Conservation (phyloP, 1,140 invertebrate species). For the Tetraneura akinire region DNA sequence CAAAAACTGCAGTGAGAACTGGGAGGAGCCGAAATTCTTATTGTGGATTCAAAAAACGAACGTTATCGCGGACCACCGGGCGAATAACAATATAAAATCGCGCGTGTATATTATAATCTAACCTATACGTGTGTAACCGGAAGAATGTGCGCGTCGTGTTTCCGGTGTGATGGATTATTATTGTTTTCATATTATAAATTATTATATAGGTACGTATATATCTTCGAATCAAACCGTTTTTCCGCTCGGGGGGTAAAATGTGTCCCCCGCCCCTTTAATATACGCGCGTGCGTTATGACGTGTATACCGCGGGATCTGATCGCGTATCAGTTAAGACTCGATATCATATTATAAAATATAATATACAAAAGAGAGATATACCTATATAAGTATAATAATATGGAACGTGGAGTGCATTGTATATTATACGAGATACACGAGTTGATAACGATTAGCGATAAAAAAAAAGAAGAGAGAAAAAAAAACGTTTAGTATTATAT, state of each 20-base stretch:
- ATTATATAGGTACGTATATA: no score
- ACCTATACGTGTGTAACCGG: conserved; percentile 7
- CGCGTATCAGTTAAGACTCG: no score
- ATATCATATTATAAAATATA: no score
- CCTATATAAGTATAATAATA: no score
- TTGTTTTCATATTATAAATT: no score
- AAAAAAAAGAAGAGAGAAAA: background rate
- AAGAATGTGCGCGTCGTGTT: conserved; percentile 20
- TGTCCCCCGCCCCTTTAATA: no score
- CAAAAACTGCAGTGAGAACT: conserved; percentile 19
- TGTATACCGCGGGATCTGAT: background rate
- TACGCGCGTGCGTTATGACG: no score
- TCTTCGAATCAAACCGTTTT: no score
- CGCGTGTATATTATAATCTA: no score
- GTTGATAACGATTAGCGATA: background rate
- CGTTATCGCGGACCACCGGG: conserved; percentile 9
- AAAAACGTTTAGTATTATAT: background rate
- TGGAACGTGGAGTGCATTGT: background rate
- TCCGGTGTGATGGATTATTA: conserved; percentile 18
- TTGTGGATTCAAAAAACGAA: conserved; percentile 33
- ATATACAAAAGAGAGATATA: no score
- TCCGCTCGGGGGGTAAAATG: background rate
- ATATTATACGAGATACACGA: conserved; percentile 14
- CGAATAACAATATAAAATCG: no score
- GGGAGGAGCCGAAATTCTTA: conserved; percentile 44